Evolutionary conservation across 2,113 vertebrate genomes (phyloP), one percentile per base, ranked within the genome.

Genomic region (Stictonetta naevosa): DNA sequence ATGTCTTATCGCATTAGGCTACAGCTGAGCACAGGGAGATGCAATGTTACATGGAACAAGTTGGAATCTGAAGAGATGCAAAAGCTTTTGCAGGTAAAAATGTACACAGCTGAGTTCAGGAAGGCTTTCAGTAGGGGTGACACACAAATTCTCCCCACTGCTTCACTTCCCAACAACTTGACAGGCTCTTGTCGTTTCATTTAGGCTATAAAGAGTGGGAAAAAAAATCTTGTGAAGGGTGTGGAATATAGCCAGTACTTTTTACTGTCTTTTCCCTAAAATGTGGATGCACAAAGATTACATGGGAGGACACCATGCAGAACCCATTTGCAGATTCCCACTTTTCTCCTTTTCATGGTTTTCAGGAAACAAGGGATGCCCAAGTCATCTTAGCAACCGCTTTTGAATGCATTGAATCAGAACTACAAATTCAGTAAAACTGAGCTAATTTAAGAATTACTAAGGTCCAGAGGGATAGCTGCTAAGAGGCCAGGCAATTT

Each of bases 231-330:
- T 2, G 1, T 3, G 56, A 40, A 21, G 12, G 20, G 72, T 21
- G 59, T 28, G 18, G 29, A 68, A 50, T 3, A 11, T 13, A 55
- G 75, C 11, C 44, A 29, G 38, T 6, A 64, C 28, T 19, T 29
- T 42, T 13, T 42, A 23, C 8, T 36, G 85, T 20, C 44, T 36
- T 53, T 6, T 8, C 31, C 52, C 52, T n/a, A 34, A 7, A 16
- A n/a, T 26, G 4, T 3, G 40, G 56, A 33, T 2, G 6, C 0
- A 0, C 15, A 16, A n/a, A 34, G 42, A 10, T 15, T 18, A 20
- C 22, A 11, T 19, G 26, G 77, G 21, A 50, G 21, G 25, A 36
- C 20, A 16, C 6, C 1, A 5, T 4, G 50, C 36, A 48, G 55
- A 50, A 34, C 42, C 14, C 1, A 1, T 23, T 28, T 10, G 21